Evolutionary conservation across 2,113 vertebrate genomes (phyloP).

Genomic region (Pandion haliaetus): DNA sequence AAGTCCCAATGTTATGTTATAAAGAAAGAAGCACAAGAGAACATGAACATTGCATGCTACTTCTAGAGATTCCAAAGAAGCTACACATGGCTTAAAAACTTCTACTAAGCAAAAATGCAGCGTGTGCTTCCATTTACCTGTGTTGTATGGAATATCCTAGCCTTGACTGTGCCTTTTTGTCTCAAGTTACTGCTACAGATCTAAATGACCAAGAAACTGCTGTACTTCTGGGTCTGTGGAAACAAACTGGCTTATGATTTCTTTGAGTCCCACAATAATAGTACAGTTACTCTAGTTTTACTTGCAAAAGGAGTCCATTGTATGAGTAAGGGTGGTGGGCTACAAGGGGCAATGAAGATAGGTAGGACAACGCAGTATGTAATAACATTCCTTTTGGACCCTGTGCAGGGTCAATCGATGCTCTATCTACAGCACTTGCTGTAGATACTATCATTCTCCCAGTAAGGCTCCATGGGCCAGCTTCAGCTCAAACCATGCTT

Average conservation of each 20-base stretch:
- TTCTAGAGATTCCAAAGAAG: background rate
- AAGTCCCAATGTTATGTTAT: background rate
- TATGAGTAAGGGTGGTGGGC: background rate
- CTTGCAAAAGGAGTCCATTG: background rate
- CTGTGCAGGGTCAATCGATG: background rate
- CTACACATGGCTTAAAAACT: background rate
- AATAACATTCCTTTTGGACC: background rate
- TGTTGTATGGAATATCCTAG: background rate
- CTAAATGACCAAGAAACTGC: background rate
- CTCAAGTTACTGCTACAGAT: background rate
- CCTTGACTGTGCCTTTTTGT: background rate
- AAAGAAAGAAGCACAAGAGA: background rate
- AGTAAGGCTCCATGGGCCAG: background rate
- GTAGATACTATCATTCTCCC: background rate
- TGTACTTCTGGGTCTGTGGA: background rate
- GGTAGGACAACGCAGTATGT: background rate
- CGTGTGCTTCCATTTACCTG: fast-evolving
- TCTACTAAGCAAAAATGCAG: background rate
- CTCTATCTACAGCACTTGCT: background rate
- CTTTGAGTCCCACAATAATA: background rate
- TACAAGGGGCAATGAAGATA: background rate
- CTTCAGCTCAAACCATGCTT: background rate
- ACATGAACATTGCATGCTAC: background rate
- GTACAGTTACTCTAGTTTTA: background rate
- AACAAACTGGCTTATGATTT: background rate